phyloP scores from a whole-genome alignment of 2,797 vertebrate species.

The Poliocrania exsul region DNA sequence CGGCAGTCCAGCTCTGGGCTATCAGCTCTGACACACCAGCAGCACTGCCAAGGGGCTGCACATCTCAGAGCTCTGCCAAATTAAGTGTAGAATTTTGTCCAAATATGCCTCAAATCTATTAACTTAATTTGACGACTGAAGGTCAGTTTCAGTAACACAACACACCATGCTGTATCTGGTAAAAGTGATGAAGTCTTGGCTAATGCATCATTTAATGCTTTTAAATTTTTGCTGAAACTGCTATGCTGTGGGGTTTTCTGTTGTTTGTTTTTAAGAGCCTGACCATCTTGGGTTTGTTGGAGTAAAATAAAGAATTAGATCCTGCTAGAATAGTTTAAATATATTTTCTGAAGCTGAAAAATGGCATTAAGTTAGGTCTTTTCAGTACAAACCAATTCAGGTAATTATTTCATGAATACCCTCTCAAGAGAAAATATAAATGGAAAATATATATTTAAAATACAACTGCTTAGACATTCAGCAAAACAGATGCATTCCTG shows the following conservation, averaged over 20 bases:
- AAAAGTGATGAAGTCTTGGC: background rate
- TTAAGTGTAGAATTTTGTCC: background rate
- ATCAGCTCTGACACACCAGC: rapidly evolving
- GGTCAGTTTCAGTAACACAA: background rate
- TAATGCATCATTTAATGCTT: background rate
- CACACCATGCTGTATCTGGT: background rate
- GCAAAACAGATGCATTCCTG: background rate
- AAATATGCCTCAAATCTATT: background rate
- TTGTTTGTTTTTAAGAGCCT: background rate
- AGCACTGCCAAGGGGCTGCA: background rate
- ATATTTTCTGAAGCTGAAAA: slow-evolving; percentile 5
- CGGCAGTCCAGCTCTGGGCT: background rate
- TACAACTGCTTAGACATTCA: background rate
- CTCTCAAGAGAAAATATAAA: background rate
- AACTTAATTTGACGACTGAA: background rate
- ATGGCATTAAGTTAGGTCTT: background rate
- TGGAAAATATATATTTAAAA: background rate
- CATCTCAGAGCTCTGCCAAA: background rate
- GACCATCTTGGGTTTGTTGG: background rate
- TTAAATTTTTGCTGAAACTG: background rate
- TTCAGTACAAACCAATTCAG: background rate
- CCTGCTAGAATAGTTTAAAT: background rate
- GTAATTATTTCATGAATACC: background rate
- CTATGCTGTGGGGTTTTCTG: background rate
- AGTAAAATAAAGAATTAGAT: background rate